These are phyloP conservation scores for Neosilurus hyrtlii DNA, from an alignment of 2,797 vertebrate species.

Conservation along the genomic window DNA sequence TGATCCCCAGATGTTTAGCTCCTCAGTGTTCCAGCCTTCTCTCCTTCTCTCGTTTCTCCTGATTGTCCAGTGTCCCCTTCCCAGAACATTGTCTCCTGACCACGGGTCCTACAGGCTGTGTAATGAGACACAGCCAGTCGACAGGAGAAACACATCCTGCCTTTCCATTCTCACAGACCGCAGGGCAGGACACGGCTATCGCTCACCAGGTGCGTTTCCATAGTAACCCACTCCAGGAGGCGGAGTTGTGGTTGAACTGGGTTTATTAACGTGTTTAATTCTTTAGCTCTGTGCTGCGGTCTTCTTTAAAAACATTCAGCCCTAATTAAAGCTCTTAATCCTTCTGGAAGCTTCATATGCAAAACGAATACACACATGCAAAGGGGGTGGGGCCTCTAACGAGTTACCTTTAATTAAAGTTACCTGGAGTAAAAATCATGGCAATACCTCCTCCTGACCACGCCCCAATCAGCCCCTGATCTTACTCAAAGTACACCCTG, in stretches of 20 bases:
- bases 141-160: neutral
- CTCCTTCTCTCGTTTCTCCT: too few species aligned
- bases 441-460: neutral
- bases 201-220: neutral
- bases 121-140: neutral
- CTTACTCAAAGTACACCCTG: neutral
- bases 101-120: neutral
- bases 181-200: neutral
- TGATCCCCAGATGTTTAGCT: too few species aligned
- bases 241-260: neutral
- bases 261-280: too few species aligned
- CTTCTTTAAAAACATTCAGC: neutral
- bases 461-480: neutral
- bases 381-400: too few species aligned
- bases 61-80: too few species aligned
- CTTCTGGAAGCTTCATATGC: neutral
- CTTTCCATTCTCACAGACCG: neutral
- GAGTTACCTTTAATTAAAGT: too few species aligned
- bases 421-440: neutral
- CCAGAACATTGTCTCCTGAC: too few species aligned
- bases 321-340: neutral
- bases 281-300: too few species aligned
- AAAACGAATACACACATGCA: neutral
- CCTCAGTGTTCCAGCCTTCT: too few species aligned
- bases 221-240: slow-evolving; percentile 16